A percentile compares a stretch with the other conserved stretches of the same genome.
Evolutionary conservation across 2,797 vertebrate species (phyloP).

Genomic region (Pipistrellus nathusii): DNA sequence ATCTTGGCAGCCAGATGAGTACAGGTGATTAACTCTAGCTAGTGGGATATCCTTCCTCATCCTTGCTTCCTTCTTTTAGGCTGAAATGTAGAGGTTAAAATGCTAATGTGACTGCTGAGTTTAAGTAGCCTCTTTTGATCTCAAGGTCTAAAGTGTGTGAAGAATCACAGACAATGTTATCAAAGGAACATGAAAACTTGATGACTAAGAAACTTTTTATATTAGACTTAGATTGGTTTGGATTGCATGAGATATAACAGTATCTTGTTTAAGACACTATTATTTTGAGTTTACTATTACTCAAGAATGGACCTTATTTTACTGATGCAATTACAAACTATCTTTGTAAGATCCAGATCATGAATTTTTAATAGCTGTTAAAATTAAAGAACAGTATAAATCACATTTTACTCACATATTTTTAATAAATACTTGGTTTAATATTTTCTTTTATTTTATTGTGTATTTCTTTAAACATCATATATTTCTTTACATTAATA

Average conservation of each 20-base stretch:
- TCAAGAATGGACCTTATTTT: background rate
- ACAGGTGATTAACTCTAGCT: background rate
- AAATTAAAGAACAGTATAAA: background rate
- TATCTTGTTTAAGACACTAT: background rate
- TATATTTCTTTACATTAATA: constrained; percentile 11
- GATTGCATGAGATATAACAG: background rate
- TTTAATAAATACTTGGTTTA: background rate
- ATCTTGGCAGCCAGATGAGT: background rate
- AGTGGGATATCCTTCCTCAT: background rate
- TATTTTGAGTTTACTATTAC: background rate
- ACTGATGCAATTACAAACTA: background rate
- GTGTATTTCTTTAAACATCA: background rate
- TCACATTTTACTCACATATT: background rate
- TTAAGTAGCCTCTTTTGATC: background rate
- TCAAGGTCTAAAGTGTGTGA: background rate
- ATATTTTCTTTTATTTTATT: background rate
- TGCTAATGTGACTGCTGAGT: background rate
- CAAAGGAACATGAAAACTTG: background rate
- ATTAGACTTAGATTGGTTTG: background rate
- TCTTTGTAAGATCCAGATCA: background rate
- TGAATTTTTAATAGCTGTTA: background rate
- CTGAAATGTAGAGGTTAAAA: background rate
- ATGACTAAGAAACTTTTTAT: background rate
- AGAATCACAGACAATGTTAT: background rate
- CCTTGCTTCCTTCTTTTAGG: background rate